Evolutionary conservation across 2,113 vertebrate genomes (phyloP), one percentile per base, ranked within the genome.

Genomic region (Reinhardtius hippoglossoides): DNA sequence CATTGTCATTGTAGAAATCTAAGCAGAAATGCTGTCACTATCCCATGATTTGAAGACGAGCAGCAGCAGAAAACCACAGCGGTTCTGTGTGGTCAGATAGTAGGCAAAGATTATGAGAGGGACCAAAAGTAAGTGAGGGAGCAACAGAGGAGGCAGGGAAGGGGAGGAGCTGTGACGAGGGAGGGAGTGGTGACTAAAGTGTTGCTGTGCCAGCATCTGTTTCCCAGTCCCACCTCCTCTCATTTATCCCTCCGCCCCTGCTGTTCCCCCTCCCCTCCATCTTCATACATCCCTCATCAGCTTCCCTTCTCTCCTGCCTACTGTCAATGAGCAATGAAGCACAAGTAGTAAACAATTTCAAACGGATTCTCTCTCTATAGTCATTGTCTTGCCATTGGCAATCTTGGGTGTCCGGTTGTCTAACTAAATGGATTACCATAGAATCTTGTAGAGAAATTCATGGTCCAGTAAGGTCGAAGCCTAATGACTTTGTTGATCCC

Each of bases 41-140:
- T 83, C 77, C 71, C 86, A 86, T 86, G 71, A 63, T 74, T 35
- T 48, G 73, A 67, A 26, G 44, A 59, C 20, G 23, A 71, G 70
- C 23, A 48, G 70, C 23, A 48, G 26, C 55, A 63, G 76, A 27
- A 67, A 83, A 75, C 16, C 44, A 70, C 78, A 74, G n/a, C 78
- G 44, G 62, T 68, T 89, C 74, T 84, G 78, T 80, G 85, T 76
- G 78, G 80, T 71, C 77, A 83, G 75, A 89, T 80, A 71, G 72
- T 44, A 66, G 76, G 44, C 48, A 87, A 67, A 61, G 80, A 86
- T 61, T 73, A 76, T 54, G 54, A 75, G 66, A 72, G 67, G 77
- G 71, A 73, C 65, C 16, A 31, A 44, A 78, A 72, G 74, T 74
- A 52, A 81, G 84, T 44, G 84, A 82, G 84, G 68, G 78, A 86